Conservation (phyloP, 2,797 vertebrate genomes). For the Tamandua tetradactyla region DNA sequence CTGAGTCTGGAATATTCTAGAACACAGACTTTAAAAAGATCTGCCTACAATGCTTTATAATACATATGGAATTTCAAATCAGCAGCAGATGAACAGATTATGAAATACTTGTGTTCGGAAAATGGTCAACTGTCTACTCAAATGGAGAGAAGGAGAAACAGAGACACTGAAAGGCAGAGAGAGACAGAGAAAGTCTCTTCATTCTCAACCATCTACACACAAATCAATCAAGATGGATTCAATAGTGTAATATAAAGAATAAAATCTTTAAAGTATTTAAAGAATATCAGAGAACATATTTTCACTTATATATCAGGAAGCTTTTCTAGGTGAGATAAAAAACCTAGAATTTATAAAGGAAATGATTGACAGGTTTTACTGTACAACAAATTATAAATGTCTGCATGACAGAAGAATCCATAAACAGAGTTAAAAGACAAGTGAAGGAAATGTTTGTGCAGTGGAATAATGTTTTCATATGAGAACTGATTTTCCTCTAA, state of each 20-base stretch:
- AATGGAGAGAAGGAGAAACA: background rate
- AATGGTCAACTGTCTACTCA: background rate
- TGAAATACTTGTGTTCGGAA: slow-evolving; percentile 14
- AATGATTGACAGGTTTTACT: slow-evolving; percentile 76
- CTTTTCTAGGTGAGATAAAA: slow-evolving; percentile 69
- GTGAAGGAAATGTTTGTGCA: slow-evolving; percentile 45
- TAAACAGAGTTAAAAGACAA: slow-evolving; percentile 78
- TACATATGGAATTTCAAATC: slow-evolving; percentile 6
- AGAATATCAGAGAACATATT: slow-evolving; percentile 53
- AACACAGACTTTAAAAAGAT: background rate
- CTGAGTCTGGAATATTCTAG: background rate
- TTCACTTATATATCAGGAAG: slow-evolving; percentile 61
- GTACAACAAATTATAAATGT: slow-evolving; percentile 75
- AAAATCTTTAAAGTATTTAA: slow-evolving; percentile 9
- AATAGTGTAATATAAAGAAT: slow-evolving; percentile 12
- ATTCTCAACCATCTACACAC: background rate
- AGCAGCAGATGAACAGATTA: background rate
- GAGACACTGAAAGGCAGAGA: background rate
- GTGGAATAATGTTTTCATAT: slow-evolving; percentile 66
- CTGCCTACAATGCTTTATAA: background rate
- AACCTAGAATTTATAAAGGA: slow-evolving; percentile 76
- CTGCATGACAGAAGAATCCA: slow-evolving; percentile 72
- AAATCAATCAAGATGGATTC: background rate
- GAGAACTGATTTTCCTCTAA: slow-evolving; percentile 29
- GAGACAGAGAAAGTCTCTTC: background rate